Conservation (phyloP, 2,113 vertebrate species). For the Caranx ignobilis region DNA sequence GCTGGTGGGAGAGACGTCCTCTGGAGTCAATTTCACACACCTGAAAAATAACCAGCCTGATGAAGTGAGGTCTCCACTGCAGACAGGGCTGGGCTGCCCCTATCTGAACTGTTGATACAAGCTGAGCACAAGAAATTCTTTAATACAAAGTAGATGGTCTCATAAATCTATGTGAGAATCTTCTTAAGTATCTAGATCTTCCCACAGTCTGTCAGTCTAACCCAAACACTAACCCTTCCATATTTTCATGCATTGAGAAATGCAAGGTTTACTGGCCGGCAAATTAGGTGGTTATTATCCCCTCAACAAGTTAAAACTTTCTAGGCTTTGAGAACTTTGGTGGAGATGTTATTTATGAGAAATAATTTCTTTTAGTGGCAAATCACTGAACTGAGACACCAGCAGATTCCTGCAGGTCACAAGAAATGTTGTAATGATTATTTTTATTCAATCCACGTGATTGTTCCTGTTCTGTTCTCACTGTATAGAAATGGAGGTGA, state of each 20-base stretch:
- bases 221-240: background rate
- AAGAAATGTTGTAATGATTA: too few species aligned
- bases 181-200: background rate
- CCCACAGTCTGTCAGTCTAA: background rate
- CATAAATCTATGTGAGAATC: background rate
- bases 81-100: background rate
- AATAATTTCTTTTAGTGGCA: background rate
- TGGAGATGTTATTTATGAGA: background rate
- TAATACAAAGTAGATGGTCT: background rate
- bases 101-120: too few species aligned
- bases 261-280: background rate
- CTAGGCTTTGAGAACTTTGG: background rate
- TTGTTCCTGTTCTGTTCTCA: background rate
- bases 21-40: conserved; percentile 7
- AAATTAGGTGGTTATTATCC: background rate
- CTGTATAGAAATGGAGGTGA: background rate
- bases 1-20: conserved; percentile 13
- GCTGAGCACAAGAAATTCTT: background rate
- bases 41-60: background rate
- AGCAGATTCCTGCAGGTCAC: background rate
- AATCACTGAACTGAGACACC: background rate
- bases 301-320: background rate
- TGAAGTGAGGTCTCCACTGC: background rate
- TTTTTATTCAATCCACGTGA: background rate
- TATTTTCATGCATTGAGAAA: background rate